A percentile compares a stretch with the other conserved stretches of the same genome.
Evolutionary conservation across 2,797 vertebrate genomes (phyloP).

Genomic region (Ispidina picta): DNA sequence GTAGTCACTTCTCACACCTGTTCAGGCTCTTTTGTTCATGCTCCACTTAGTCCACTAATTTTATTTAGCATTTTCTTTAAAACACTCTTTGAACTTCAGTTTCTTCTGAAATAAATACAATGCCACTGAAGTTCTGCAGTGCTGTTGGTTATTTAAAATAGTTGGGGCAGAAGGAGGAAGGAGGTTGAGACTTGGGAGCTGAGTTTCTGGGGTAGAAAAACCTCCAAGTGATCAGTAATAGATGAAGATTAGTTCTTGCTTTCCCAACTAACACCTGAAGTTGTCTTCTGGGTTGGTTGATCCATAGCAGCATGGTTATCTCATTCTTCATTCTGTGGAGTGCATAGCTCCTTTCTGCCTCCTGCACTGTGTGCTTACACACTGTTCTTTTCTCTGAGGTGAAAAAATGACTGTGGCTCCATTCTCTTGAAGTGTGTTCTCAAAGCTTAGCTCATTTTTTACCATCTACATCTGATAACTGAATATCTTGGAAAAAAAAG

Average conservation of each 20-base stretch:
- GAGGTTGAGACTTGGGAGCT: not conserved
- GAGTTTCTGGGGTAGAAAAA: not conserved
- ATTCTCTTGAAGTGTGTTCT: not conserved
- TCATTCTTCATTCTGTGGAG: not conserved
- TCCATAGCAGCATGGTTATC: not conserved
- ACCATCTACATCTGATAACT: not conserved
- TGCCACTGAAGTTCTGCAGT: not conserved
- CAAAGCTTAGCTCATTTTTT: not conserved
- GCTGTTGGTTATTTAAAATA: not conserved
- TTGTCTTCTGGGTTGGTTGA: rapidly evolving
- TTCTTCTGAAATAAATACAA: not conserved
- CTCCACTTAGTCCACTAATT: not conserved
- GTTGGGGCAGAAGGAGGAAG: not conserved
- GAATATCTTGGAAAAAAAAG: not conserved
- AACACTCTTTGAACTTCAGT: rapidly evolving
- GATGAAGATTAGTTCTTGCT: not conserved
- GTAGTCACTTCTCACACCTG: rapidly evolving
- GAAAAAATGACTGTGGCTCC: not conserved
- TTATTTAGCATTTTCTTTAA: not conserved
- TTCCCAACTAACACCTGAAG: not conserved
- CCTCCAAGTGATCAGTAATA: not conserved
- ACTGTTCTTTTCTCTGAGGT: not conserved
- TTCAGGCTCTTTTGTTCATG: not conserved
- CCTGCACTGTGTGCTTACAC: rapidly evolving
- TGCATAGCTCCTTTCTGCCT: not conserved